Conservation (phyloP, 2,113 vertebrate genomes). For the Strix aluco region DNA sequence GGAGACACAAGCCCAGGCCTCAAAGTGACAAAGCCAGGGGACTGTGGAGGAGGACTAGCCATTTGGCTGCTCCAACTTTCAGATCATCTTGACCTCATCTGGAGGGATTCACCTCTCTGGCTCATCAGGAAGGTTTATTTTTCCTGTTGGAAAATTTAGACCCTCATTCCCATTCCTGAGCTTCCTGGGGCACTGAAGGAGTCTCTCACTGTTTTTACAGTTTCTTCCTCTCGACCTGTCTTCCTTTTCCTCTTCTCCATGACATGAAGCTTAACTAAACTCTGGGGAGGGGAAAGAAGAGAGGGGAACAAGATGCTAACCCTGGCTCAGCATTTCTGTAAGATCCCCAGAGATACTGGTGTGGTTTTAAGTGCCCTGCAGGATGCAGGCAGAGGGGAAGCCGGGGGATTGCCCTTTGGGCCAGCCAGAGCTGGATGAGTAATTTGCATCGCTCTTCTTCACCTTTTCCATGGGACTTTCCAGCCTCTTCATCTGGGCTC, state of each 20-base stretch:
- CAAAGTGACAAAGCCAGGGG: not conserved
- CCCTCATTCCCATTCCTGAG: not conserved
- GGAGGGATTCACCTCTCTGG: not conserved
- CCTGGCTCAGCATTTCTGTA: not conserved
- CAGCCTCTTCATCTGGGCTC: not conserved
- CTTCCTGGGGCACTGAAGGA: not conserved
- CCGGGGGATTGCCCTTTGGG: not conserved
- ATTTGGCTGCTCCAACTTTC: not conserved
- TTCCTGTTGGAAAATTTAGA: constrained; percentile 13
- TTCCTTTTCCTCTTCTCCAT: not conserved
- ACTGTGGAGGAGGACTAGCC: not conserved
- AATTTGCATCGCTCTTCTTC: not conserved
- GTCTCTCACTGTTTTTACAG: constrained; percentile 28
- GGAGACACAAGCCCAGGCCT: not conserved
- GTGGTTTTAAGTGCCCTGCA: not conserved
- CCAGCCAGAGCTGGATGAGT: not conserved
- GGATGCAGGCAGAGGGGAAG: not conserved
- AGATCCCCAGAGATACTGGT: not conserved
- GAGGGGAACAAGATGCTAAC: not conserved
- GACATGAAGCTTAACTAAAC: not conserved
- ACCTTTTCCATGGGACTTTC: not conserved
- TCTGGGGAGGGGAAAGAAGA: not conserved
- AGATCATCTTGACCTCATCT: not conserved
- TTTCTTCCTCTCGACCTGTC: constrained; percentile 4
- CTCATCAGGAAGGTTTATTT: not conserved